Conservation (phyloP, 2,113 vertebrate species). For the Psephotus haematonotus region DNA sequence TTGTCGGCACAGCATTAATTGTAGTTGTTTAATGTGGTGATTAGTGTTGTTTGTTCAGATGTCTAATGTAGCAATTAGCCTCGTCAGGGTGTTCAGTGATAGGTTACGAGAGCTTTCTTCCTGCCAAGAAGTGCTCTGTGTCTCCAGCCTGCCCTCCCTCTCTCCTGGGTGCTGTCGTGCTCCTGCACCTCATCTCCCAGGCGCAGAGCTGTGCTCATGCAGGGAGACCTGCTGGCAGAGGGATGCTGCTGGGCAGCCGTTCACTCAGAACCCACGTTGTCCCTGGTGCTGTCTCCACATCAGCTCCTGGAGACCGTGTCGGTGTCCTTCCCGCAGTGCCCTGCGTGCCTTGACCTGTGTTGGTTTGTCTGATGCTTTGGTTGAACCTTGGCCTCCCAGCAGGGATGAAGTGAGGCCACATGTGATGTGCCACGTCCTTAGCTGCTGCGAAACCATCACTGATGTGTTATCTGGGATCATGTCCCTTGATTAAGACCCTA, state of each 20-base stretch:
- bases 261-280: background rate
- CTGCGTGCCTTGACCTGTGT: background rate
- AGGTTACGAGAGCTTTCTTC: background rate
- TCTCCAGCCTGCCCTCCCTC: background rate
- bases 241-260: background rate
- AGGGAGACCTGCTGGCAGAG: background rate
- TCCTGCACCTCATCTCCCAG: background rate
- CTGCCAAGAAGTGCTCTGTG: background rate
- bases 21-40: slow-evolving; percentile 27
- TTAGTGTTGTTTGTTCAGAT: slow-evolving; percentile 45
- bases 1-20: background rate
- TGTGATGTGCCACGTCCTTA: slow-evolving; percentile 31
- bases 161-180: background rate
- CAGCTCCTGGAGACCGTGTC: background rate
- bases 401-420: background rate
- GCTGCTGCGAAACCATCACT: background rate
- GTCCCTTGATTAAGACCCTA: slow-evolving; percentile 66
- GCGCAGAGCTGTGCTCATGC: fast-evolving
- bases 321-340: background rate
- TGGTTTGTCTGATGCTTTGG: background rate
- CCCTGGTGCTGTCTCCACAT: background rate
- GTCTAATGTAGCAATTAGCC: slow-evolving; percentile 5
- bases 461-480: slow-evolving; percentile 40
- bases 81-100: background rate
- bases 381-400: background rate